Evolutionary conservation across 2,113 vertebrate species (phyloP).

Genomic region (Micromys minutus): DNA sequence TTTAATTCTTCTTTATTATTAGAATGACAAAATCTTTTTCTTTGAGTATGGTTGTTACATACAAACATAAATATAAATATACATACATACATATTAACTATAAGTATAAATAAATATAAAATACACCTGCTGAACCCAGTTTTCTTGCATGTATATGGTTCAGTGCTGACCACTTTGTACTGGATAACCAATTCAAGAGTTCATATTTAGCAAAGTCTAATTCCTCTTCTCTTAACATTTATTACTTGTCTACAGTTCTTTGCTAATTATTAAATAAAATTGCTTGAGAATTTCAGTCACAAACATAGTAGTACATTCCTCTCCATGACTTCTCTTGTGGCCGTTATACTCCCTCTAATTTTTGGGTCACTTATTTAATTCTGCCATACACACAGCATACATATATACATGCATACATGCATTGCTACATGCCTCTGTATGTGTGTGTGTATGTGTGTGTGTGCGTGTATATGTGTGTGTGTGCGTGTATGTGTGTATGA

Average conservation of each 20-base stretch:
- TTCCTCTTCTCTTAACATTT: neutral
- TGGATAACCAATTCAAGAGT: neutral
- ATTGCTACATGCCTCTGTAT: too few relatives aligned
- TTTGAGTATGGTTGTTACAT: neutral
- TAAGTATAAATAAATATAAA: neutral
- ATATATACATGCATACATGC: neutral
- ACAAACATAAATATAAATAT: neutral
- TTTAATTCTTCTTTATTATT: neutral
- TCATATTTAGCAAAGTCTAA: neutral
- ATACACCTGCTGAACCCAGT: neutral
- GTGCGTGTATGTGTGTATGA: too few relatives aligned
- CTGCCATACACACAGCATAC: neutral
- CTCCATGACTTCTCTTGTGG: neutral
- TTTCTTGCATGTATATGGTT: neutral
- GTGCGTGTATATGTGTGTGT: too few relatives aligned
- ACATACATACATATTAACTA: too few relatives aligned
- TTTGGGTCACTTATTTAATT: neutral
- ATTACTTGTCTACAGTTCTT: neutral
- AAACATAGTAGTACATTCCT: neutral
- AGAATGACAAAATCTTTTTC: neutral
- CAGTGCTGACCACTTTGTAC: neutral
- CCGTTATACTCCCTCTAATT: too few relatives aligned
- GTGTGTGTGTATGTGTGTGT: too few relatives aligned
- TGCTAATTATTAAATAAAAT: neutral
- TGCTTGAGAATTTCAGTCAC: neutral